These are phyloP conservation scores for Zelostemma sp. DNA, from an alignment of 1,140 invertebrate species.

Conservation along the genomic window DNA sequence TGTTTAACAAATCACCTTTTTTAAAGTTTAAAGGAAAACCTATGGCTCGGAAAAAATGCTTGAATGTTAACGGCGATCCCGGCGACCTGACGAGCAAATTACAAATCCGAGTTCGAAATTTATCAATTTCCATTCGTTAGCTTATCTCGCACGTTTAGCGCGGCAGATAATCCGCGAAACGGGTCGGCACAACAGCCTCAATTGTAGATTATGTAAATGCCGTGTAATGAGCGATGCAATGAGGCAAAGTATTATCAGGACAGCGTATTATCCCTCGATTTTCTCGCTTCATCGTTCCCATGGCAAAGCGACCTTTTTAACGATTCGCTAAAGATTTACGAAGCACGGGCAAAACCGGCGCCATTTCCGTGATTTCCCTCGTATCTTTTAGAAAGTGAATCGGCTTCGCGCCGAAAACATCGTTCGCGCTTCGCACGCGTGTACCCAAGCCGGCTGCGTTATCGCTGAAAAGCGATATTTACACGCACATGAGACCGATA, in stretches of 20 bases:
- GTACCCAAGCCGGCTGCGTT: conserved; percentile 34
- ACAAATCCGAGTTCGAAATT: no score
- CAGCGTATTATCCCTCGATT: conserved; percentile 37
- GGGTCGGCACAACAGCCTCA: not conserved
- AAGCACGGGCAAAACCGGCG: conserved; percentile 23
- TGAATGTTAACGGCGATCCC: no score
- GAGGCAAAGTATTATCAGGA: conserved; percentile 20
- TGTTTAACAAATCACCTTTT: no score
- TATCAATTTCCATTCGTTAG: no score
- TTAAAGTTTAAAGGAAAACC: no score
- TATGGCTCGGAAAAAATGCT: no score
- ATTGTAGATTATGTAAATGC: conserved; percentile 43
- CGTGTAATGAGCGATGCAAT: conserved; percentile 32
- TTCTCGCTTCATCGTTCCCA: conserved; percentile 35
- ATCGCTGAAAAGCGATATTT: conserved; percentile 42
- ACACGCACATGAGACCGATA: conserved; percentile 43
- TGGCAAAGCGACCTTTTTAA: conserved; percentile 48
- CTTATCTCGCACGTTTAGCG: conserved; percentile 5
- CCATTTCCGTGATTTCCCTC: conserved; percentile 48
- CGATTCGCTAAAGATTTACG: conserved; percentile 38
- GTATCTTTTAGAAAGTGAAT: conserved; percentile 46
- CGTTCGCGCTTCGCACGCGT: conserved; percentile 12
- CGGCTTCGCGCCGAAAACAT: conserved; percentile 42
- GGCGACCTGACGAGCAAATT: no score
- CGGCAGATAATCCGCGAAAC: not conserved